Percentiles rank a stretch among this genome's conserved stretches.
phyloP scores from a whole-genome alignment of 1,140 invertebrate genomes.

The Lepeophtheirus salmonis region DNA sequence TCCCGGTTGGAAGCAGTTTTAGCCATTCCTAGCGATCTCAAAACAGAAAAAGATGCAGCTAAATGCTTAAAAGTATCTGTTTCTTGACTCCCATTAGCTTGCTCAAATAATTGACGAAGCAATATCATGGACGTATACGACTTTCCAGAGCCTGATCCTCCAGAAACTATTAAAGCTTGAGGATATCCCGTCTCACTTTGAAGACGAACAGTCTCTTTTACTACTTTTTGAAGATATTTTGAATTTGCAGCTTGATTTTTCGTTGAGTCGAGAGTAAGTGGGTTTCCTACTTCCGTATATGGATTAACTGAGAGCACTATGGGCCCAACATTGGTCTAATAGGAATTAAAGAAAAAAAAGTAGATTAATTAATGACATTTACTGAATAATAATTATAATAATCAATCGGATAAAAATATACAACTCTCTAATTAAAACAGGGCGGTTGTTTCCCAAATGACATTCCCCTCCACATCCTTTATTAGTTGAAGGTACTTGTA shows the following conservation, averaged over 20 bases:
- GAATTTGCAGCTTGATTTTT: constrained; percentile 33
- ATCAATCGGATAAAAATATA: too few species aligned
- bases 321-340: constrained; percentile 76
- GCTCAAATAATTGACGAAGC: constrained; percentile 70
- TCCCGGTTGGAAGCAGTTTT: constrained; percentile 73
- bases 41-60: constrained; percentile 76
- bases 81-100: constrained; percentile 75
- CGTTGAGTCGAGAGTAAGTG: constrained; percentile 64
- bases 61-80: constrained; percentile 92
- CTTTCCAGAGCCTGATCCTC: constrained; percentile 82
- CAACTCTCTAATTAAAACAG: too few species aligned
- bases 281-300: constrained; percentile 63
- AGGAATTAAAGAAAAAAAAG: constrained; percentile 21
- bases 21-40: constrained; percentile 70
- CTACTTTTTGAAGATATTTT: constrained; percentile 57
- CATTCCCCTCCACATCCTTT: neutral
- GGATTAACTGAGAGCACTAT: constrained; percentile 73
- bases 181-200: constrained; percentile 44
- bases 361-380: neutral
- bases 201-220: constrained; percentile 74
- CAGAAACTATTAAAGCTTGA: constrained; percentile 76
- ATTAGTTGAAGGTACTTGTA: neutral
- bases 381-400: constrained; percentile 1
- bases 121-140: constrained; percentile 80
- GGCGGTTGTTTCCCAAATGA: neutral